Evolutionary conservation across 1,140 invertebrate genomes (phyloP), one percentile per base, ranked within the genome.

Genomic region (Rhizoglyphus robini): DNA sequence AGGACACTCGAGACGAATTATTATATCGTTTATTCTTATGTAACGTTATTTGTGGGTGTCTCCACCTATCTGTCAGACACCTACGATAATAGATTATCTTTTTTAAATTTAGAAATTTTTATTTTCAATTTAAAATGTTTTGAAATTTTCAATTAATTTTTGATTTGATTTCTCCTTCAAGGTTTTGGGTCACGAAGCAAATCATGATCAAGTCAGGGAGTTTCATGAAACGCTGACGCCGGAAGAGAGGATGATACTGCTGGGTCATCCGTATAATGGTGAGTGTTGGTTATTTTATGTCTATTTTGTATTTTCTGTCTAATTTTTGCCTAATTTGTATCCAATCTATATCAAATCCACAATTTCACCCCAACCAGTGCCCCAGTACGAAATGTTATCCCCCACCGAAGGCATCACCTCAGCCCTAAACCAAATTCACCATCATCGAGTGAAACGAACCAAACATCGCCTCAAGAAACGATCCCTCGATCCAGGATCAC

Each of bases 331-430:
- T 51, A 20, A 3, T 3, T 13, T 51, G 1, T 2, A 51, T 51
- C 29, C 11, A 51, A 23, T 51, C 23, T 4, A 11, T 13, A 51
- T 51, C 23, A 25, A n/a, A 51, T 20, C 27, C 15, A 29, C 31
- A 18, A 20, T 11, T 11, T 11, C 4, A 8, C n/a, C 8, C 20
- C 5, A 34, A 8, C 13, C 20, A 60, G 58, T 60, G 27, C 58
- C 58, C 36, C 58, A 60, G n/a, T 60, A 60, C 29, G 15, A 60
- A 46, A 29, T 60, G 58, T 29, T 60, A n/a, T 32, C 29, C 15
- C 11, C 58, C 1, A 60, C 23, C 13, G 15, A 15, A 46, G 15
- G 15, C 15, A 13, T 15, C 30, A 32, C 15, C 11, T 20, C 15
- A 60, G 15, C 58, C 11, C 3, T 2, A n/a, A 3, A 60, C 13